Conservation (phyloP, 1,140 invertebrate species). For the Helicoverpa zea region DNA sequence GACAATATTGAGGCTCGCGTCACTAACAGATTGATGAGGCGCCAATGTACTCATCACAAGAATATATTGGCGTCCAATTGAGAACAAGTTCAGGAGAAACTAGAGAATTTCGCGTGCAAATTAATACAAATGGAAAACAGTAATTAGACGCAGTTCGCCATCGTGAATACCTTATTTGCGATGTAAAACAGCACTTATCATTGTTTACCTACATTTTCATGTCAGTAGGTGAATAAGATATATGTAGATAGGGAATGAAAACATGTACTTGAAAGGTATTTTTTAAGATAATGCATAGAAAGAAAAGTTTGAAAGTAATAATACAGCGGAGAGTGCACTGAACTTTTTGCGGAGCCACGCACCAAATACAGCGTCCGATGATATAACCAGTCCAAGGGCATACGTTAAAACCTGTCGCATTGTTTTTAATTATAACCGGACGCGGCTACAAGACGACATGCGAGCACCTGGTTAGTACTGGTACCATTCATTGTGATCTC, state of each 20-base stretch:
- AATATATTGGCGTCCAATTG: constrained; percentile 46
- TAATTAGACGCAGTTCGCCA: constrained; percentile 63
- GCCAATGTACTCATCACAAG: constrained; percentile 62
- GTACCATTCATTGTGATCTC: constrained; percentile 12
- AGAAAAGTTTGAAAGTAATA: constrained; percentile 52
- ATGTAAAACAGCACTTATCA: constrained; percentile 60
- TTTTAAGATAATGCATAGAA: neutral
- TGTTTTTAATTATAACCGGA: constrained; percentile 60
- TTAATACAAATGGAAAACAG: constrained; percentile 58
- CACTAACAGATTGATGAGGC: constrained; percentile 64
- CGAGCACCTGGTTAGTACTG: neutral
- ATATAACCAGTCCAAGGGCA: constrained; percentile 75
- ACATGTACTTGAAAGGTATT: constrained; percentile 13
- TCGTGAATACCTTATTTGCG: constrained; percentile 27
- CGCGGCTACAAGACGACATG: constrained; percentile 17
- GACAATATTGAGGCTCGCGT: constrained; percentile 56
- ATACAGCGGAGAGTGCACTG: constrained; percentile 66
- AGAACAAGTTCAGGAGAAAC: constrained; percentile 37
- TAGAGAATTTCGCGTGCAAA: constrained; percentile 52
- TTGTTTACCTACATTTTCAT: constrained; percentile 60
- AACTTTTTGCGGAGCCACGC: constrained; percentile 62
- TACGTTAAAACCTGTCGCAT: constrained; percentile 66
- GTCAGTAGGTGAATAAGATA: constrained; percentile 77
- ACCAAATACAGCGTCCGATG: constrained; percentile 70
- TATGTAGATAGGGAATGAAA: constrained; percentile 51